These are phyloP conservation scores for Bujurquina vittata DNA, from an alignment of 2,113 vertebrate genomes.

Conservation along the genomic window DNA sequence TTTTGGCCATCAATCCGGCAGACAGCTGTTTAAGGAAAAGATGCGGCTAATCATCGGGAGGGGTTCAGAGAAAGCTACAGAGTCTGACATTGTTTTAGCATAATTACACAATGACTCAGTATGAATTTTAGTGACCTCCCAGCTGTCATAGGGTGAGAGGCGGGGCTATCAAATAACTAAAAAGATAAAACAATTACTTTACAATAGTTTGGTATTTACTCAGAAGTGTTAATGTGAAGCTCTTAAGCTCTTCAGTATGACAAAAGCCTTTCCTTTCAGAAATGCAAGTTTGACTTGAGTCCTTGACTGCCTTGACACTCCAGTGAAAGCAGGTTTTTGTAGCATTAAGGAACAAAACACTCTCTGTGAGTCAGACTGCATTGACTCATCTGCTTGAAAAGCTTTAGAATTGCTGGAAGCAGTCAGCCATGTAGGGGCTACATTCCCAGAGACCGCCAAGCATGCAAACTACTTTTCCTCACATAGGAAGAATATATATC, in stretches of 20 bases:
- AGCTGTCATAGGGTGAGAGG: no score
- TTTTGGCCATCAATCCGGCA: no score
- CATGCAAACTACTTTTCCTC: conserved; percentile 59
- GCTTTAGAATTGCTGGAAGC: conserved; percentile 25
- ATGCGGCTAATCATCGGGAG: no score
- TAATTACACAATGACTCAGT: no score
- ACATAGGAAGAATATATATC: conserved; percentile 48
- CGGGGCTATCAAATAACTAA: neutral
- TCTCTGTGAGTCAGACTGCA: conserved; percentile 44
- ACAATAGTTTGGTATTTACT: neutral
- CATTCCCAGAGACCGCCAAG: conserved; percentile 31
- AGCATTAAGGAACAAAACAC: conserved; percentile 48
- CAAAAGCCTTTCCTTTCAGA: conserved; percentile 11
- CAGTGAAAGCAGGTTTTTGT: conserved; percentile 42
- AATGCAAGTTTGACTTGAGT: conserved; percentile 24
- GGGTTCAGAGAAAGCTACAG: no score
- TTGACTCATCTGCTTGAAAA: conserved; percentile 6
- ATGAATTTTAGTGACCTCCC: no score
- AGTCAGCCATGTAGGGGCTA: conserved; percentile 9
- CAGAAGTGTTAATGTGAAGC: neutral
- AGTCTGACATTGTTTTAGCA: no score
- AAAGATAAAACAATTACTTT: neutral
- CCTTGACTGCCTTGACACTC: conserved; percentile 39
- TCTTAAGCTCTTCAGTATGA: neutral
- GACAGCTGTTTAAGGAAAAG: no score